Evolutionary conservation across 2,113 vertebrate species (phyloP).

Genomic region (Camelus bactrianus): DNA sequence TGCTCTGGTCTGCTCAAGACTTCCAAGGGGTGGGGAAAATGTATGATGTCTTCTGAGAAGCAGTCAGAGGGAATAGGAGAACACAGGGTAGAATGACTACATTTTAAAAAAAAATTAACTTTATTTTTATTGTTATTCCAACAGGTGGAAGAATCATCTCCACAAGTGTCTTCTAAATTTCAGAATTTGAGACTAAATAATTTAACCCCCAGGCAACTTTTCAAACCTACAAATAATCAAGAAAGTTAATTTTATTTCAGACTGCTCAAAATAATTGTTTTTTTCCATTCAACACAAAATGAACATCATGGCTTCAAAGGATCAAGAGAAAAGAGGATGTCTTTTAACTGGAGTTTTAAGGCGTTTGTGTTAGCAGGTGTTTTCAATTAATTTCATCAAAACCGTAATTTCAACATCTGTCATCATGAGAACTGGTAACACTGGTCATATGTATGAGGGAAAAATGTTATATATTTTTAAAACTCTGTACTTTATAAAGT

Average conservation of each 20-base stretch:
- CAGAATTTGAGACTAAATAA: conserved; percentile 82
- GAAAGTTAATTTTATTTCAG: conserved; percentile 51
- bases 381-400: conserved; percentile 55
- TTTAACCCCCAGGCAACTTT: conserved; percentile 83
- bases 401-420: neutral
- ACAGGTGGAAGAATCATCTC: conserved; percentile 84
- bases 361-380: conserved; percentile 6
- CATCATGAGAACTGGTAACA: neutral
- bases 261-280: neutral
- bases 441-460: neutral
- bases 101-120: conserved; percentile 55
- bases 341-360: neutral
- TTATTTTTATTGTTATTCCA: conserved; percentile 61
- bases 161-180: conserved; percentile 83
- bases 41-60: neutral
- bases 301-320: neutral
- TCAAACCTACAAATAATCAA: conserved; percentile 68
- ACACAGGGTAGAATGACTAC: neutral
- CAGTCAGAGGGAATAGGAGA: neutral
- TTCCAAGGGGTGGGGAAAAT: neutral
- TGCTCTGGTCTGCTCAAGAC: neutral
- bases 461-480: neutral
- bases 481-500: neutral
- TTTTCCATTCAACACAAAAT: neutral
- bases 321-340: neutral